Conservation (phyloP, 2,888 invertebrate genomes). For the Urechis unicinctus region DNA sequence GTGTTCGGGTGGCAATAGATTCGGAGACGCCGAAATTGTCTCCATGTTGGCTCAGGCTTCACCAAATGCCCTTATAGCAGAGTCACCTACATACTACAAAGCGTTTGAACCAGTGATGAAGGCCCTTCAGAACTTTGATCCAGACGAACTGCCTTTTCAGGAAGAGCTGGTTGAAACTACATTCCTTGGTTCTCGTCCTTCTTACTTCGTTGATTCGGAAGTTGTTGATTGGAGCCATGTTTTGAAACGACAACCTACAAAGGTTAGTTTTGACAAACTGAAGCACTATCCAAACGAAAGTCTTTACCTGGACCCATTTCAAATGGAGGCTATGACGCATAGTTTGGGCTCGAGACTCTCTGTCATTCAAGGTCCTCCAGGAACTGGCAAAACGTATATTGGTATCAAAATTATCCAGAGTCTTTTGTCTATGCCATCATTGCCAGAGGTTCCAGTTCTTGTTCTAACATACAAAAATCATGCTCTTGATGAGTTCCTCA, state of each 20-base stretch:
- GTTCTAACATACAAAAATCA: conserved; percentile 20
- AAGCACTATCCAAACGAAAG: neutral
- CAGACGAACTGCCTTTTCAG: conserved; percentile 62
- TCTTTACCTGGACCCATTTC: conserved; percentile 61
- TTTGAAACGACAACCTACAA: too few species aligned
- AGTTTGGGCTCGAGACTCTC: conserved; percentile 68
- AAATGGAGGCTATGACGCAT: conserved; percentile 62
- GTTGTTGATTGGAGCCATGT: conserved; percentile 1
- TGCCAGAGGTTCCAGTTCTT: conserved; percentile 9
- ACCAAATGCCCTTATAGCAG: conserved; percentile 57
- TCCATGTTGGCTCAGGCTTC: neutral
- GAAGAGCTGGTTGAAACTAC: conserved; percentile 61
- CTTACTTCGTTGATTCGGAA: conserved; percentile 19
- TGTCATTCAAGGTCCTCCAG: conserved; percentile 78
- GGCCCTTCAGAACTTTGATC: conserved; percentile 59
- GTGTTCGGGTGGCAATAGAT: conserved; percentile 7
- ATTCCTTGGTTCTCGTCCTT: conserved; percentile 31
- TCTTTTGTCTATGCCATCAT: conserved; percentile 1
- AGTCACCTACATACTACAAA: conserved; percentile 70
- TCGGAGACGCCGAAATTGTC: conserved; percentile 4
- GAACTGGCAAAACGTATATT: too few species aligned
- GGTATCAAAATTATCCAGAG: conserved; percentile 62
- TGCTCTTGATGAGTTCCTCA: conserved; percentile 18
- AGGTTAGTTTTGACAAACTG: neutral
- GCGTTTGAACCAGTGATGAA: conserved; percentile 67